phyloP scores from a whole-genome alignment of 2,797 vertebrate genomes.

The Falco rusticolus region DNA sequence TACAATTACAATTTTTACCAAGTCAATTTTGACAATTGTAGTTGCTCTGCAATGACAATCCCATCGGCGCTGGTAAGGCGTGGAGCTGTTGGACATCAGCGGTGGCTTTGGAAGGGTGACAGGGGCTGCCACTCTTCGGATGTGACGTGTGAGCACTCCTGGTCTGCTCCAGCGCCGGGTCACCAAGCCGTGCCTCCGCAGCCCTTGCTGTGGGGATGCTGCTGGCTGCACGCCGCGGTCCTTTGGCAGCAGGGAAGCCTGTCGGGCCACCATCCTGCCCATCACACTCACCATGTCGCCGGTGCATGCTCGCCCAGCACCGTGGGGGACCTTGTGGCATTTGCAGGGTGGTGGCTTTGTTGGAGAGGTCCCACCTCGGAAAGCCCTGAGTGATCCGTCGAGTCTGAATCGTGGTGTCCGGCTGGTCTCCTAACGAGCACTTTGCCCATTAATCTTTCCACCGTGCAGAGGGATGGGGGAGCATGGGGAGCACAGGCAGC shows the following conservation, averaged over 20 bases:
- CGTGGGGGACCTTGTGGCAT: fast-evolving
- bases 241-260: neutral
- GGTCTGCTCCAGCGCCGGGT: neutral
- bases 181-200: neutral
- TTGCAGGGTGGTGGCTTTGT: neutral
- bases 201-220: neutral
- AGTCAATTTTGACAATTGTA: neutral
- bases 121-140: neutral
- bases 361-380: neutral
- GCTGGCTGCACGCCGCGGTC: fast-evolving
- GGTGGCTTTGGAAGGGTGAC: fast-evolving
- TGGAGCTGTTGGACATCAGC: neutral
- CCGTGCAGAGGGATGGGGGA: neutral
- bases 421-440: neutral
- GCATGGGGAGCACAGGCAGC: neutral
- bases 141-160: fast-evolving
- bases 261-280: neutral
- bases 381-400: neutral
- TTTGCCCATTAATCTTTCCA: neutral
- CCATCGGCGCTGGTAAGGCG: fast-evolving
- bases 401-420: neutral
- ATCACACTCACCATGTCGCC: fast-evolving
- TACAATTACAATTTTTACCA: neutral
- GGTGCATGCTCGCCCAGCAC: fast-evolving
- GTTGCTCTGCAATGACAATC: neutral